These are phyloP conservation scores for Penaeus vannamei DNA, from an alignment of 1,140 invertebrate species.

Conservation along the genomic window DNA sequence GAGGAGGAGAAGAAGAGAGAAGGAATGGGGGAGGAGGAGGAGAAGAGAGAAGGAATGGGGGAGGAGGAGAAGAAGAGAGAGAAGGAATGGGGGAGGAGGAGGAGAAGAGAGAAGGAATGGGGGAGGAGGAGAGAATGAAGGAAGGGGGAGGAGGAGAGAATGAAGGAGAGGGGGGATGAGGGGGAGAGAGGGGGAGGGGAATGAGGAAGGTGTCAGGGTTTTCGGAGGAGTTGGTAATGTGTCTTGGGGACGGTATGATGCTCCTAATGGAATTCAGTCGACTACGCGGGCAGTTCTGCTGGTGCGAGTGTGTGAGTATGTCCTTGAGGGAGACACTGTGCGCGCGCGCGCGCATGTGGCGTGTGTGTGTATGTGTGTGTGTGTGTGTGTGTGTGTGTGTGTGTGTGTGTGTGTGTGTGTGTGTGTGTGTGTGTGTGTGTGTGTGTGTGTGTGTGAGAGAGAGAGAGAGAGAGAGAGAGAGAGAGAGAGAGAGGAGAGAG, in stretches of 20 bases:
- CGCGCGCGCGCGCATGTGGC: background rate
- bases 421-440: background rate
- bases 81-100: background rate
- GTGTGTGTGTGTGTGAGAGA: background rate
- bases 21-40: background rate
- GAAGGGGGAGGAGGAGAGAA: background rate
- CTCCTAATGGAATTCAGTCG: conserved; percentile 57
- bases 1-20: too few relatives aligned
- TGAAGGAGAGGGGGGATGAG: background rate
- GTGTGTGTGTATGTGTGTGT: background rate
- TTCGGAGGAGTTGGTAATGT: conserved; percentile 4
- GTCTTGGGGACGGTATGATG: conserved; percentile 48
- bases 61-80: background rate
- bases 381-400: background rate
- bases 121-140: background rate
- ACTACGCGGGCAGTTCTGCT: background rate
- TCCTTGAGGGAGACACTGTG: background rate
- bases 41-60: background rate
- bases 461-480: background rate
- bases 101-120: too few relatives aligned
- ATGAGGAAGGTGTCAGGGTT: conserved; percentile 5
- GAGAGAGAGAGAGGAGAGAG: background rate
- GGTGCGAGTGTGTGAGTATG: background rate
- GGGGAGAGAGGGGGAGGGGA: background rate
- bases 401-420: background rate